phyloP scores from a whole-genome alignment of 2,113 vertebrate genomes.

The Sceloporus undulatus region DNA sequence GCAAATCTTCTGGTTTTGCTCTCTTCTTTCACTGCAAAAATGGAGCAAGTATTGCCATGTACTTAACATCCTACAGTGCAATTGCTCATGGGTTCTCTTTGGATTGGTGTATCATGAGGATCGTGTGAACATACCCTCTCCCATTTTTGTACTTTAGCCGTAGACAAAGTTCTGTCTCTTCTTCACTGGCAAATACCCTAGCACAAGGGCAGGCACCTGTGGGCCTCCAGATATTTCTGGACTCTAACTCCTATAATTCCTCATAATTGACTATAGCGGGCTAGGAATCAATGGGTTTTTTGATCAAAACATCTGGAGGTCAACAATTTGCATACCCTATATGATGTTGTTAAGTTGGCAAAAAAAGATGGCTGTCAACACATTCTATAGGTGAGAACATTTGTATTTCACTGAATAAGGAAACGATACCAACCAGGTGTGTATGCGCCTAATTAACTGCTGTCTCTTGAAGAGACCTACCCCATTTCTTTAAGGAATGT shows the following conservation, averaged over 20 bases:
- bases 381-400: neutral
- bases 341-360: neutral
- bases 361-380: neutral
- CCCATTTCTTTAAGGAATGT: neutral
- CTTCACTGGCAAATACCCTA: neutral
- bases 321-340: no score
- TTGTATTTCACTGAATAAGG: neutral
- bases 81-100: no score
- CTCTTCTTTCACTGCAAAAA: neutral
- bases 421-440: neutral
- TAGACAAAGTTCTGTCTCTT: neutral
- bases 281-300: no score
- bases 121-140: no score
- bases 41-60: neutral
- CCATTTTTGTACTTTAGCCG: neutral
- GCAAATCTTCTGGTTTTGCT: neutral
- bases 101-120: no score
- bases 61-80: no score
- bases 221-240: no score
- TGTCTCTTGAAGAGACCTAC: neutral
- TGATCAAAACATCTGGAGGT: no score
- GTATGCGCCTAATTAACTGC: neutral
- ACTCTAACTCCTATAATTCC: no score
- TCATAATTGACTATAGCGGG: no score
- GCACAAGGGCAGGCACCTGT: no score